phyloP scores from a whole-genome alignment of 1,140 invertebrate genomes.

The Chironomus striatipennis region DNA sequence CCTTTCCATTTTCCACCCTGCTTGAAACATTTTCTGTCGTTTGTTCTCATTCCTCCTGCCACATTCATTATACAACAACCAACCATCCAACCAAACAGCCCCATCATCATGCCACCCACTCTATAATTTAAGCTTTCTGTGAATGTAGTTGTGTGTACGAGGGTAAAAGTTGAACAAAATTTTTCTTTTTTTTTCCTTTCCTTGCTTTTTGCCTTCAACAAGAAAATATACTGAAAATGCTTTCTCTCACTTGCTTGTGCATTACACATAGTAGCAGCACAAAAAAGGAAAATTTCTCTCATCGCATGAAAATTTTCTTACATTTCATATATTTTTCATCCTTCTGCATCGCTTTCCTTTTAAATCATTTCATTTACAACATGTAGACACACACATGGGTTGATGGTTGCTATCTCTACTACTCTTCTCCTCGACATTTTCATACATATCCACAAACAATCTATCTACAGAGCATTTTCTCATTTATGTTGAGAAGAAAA shows the following conservation, averaged over 20 bases:
- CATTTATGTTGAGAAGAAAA: neutral
- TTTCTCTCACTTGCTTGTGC: neutral
- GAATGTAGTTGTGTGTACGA: neutral
- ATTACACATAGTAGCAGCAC: too few species aligned
- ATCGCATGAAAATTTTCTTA: neutral
- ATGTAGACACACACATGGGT: neutral
- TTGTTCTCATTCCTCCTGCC: neutral
- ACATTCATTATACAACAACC: conserved; percentile 17
- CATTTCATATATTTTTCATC: too few species aligned
- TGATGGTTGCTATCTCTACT: conserved; percentile 12
- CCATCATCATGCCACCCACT: neutral
- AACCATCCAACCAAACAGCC: neutral
- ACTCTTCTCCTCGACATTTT: neutral
- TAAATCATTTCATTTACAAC: too few species aligned
- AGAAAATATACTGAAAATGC: too few species aligned
- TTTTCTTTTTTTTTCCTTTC: conserved; percentile 1
- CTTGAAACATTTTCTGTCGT: conserved; percentile 13
- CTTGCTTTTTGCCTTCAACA: neutral
- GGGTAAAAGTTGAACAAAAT: neutral
- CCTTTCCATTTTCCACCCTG: neutral
- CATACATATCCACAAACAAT: neutral
- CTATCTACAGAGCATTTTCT: too few species aligned
- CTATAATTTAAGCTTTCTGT: neutral
- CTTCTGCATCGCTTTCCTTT: too few species aligned
- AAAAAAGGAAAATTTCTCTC: too few species aligned